Conservation (phyloP, 2,113 vertebrate genomes). For the Rhinoderma darwinii region DNA sequence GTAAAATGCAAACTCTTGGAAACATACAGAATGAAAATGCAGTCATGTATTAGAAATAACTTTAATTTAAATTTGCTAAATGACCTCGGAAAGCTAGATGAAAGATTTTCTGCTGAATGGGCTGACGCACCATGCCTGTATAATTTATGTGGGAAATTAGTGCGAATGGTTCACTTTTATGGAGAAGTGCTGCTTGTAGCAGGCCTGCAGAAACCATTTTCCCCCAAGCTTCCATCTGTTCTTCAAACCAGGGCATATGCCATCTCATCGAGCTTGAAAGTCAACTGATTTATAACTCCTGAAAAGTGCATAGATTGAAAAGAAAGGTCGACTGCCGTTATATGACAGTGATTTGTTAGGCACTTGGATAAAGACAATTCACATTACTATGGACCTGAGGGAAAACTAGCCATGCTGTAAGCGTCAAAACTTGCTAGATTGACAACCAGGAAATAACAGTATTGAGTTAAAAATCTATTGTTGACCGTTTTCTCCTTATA, state of each 20-base stretch:
- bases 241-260: slow-evolving; percentile 82
- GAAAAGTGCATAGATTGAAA: slow-evolving; percentile 75
- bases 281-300: slow-evolving; percentile 79
- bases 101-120: slow-evolving; percentile 78
- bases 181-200: slow-evolving; percentile 76
- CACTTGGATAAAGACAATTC: slow-evolving; percentile 72
- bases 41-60: slow-evolving; percentile 72
- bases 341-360: slow-evolving; percentile 75
- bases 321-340: slow-evolving; percentile 72
- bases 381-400: slow-evolving; percentile 64
- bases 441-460: slow-evolving; percentile 62
- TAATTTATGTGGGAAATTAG: slow-evolving; percentile 84
- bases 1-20: slow-evolving; percentile 67
- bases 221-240: slow-evolving; percentile 84
- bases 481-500: slow-evolving; percentile 16
- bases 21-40: slow-evolving; percentile 64
- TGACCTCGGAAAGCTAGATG: slow-evolving; percentile 76
- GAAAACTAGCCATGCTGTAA: slow-evolving; percentile 63
- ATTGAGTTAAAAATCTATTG: slow-evolving; percentile 29
- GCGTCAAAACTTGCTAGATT: slow-evolving; percentile 62
- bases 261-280: slow-evolving; percentile 78
- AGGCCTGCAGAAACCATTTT: slow-evolving; percentile 80
- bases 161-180: slow-evolving; percentile 76
- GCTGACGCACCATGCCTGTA: slow-evolving; percentile 71
- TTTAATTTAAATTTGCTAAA: slow-evolving; percentile 76